These are phyloP conservation scores for Saturnia pavonia DNA, from an alignment of 2,888 invertebrate genomes.

Conservation along the genomic window DNA sequence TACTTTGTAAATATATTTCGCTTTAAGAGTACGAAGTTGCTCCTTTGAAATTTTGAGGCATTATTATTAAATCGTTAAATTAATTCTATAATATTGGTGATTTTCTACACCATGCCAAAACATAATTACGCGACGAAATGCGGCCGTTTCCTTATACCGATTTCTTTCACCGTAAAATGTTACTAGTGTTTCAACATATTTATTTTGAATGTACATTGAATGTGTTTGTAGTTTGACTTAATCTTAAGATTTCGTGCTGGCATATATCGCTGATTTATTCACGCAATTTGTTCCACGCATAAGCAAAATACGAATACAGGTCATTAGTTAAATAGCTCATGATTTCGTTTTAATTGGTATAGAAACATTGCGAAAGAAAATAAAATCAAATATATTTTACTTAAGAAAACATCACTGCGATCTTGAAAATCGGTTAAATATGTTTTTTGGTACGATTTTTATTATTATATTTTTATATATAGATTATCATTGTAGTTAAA, in stretches of 20 bases:
- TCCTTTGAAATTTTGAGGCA: slow-evolving; percentile 12
- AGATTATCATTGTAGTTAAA: no score
- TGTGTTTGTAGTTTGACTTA: background rate
- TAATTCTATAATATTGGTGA: background rate
- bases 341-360: background rate
- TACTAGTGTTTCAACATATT: slow-evolving; percentile 5
- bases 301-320: background rate
- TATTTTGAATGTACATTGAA: background rate
- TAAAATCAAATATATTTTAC: no score
- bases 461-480: no score
- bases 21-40: slow-evolving; percentile 27
- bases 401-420: no score
- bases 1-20: slow-evolving; percentile 45
- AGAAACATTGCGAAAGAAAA: background rate
- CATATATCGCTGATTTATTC: background rate
- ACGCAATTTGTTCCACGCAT: background rate
- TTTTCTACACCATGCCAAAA: background rate
- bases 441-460: no score
- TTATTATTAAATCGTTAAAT: background rate
- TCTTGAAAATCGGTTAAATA: no score
- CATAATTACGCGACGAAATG: background rate
- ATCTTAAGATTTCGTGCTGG: background rate
- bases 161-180: background rate
- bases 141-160: background rate
- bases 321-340: background rate